Percentiles rank a stretch among this genome's conserved stretches.
Evolutionary conservation across 2,113 vertebrate species (phyloP).

Genomic region (Melanotaenia duboulayi): DNA sequence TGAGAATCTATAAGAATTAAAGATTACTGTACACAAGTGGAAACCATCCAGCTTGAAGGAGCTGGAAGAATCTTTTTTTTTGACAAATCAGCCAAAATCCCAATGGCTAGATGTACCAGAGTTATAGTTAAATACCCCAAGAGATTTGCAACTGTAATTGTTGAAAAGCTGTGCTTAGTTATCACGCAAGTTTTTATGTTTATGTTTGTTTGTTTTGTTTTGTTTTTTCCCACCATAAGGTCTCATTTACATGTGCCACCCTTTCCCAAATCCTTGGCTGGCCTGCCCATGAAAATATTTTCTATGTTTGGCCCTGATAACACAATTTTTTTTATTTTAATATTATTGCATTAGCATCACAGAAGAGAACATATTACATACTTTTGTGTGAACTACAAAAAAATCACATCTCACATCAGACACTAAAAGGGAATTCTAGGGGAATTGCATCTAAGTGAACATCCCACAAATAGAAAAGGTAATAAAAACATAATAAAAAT

Average conservation of each 20-base stretch:
- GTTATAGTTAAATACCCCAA: background rate
- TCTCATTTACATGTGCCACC: no score
- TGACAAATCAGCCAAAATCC: background rate
- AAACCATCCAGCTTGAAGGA: background rate
- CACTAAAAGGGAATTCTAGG: background rate
- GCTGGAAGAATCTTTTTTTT: background rate
- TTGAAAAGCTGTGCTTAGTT: background rate
- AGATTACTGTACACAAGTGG: background rate
- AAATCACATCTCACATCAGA: background rate
- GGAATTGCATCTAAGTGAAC: background rate
- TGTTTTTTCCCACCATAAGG: no score
- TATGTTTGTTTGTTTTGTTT: no score
- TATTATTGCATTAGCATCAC: background rate
- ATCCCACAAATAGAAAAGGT: background rate
- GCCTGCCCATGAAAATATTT: no score
- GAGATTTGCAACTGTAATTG: background rate
- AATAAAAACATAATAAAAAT: conserved; percentile 7
- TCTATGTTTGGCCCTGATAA: no score
- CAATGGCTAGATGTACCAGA: background rate
- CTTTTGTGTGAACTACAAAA: no score
- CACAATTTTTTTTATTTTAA: background rate
- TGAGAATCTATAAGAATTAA: background rate
- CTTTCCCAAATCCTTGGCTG: no score
- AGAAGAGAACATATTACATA: background rate
- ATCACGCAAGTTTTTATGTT: no score